phyloP scores from a whole-genome alignment of 2,113 vertebrate species.

The Origma solitaria region DNA sequence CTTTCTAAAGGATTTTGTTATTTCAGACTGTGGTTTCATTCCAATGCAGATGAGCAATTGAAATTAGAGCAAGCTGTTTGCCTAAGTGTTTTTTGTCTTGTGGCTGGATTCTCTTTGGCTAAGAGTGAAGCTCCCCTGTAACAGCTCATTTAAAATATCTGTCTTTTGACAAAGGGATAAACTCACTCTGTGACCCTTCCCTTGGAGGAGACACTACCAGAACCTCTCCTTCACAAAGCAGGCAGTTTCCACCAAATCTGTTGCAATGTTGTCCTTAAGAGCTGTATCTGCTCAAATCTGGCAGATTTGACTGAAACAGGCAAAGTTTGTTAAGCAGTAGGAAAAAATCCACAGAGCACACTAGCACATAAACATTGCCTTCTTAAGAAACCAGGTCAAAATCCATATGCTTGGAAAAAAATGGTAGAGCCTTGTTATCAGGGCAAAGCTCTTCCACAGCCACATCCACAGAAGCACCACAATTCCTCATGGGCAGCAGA shows the following conservation, averaged over 20 bases:
- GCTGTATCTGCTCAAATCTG: background rate
- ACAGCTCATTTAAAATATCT: background rate
- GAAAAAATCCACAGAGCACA: background rate
- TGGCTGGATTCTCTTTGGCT: background rate
- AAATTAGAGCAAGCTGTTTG: background rate
- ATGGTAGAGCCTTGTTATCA: accelerated
- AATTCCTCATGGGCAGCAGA: background rate
- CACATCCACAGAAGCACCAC: accelerated
- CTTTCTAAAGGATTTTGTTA: background rate
- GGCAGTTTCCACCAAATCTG: background rate
- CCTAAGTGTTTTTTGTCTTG: background rate
- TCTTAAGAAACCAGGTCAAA: background rate
- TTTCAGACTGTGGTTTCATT: background rate
- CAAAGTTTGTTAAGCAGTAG: background rate
- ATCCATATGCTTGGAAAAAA: background rate
- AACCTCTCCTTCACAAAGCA: background rate
- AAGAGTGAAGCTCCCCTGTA: background rate
- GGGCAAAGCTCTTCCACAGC: background rate
- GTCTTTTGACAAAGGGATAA: background rate
- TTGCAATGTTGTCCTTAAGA: background rate
- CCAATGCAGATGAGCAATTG: background rate
- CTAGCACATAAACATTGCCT: background rate
- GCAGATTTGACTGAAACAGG: background rate
- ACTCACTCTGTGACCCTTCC: background rate
- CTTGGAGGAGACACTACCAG: background rate